These are phyloP conservation scores for Liodrosophila aerea DNA, from an alignment of 2,888 invertebrate genomes.

Conservation along the genomic window DNA sequence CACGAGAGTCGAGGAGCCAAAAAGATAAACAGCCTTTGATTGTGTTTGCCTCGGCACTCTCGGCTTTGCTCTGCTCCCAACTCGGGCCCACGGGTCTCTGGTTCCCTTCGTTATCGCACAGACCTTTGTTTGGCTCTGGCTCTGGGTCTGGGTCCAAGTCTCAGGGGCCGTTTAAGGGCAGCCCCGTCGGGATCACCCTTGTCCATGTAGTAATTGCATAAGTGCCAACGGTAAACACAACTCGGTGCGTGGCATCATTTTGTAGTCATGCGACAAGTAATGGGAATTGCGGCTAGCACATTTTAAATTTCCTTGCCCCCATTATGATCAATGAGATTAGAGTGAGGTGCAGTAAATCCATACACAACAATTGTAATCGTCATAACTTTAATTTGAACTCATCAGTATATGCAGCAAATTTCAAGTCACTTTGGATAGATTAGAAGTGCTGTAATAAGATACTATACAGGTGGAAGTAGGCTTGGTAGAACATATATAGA, in stretches of 20 bases:
- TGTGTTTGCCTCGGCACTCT: conserved; percentile 36
- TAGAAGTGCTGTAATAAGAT: too few species aligned
- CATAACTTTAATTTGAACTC: too few species aligned
- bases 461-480: too few species aligned
- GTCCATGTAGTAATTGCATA: conserved; percentile 16
- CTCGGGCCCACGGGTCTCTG: not conserved
- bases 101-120: conserved; percentile 13
- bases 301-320: conserved; percentile 4
- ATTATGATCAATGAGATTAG: too few species aligned
- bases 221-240: conserved; percentile 19
- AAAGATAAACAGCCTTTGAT: conserved; percentile 75
- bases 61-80: not conserved
- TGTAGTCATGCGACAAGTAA: not conserved
- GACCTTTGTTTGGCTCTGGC: conserved; percentile 4
- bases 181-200: conserved; percentile 3
- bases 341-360: too few species aligned
- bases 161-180: too few species aligned
- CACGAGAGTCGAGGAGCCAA: conserved; percentile 36
- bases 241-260: not conserved
- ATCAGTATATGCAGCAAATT: too few species aligned
- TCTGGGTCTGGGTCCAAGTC: not conserved
- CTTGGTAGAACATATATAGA: too few species aligned
- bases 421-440: too few species aligned
- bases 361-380: too few species aligned
- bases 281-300: conserved; percentile 4